Evolutionary conservation across 2,888 invertebrate genomes (phyloP).

Genomic region (Ornithoptera priamus): DNA sequence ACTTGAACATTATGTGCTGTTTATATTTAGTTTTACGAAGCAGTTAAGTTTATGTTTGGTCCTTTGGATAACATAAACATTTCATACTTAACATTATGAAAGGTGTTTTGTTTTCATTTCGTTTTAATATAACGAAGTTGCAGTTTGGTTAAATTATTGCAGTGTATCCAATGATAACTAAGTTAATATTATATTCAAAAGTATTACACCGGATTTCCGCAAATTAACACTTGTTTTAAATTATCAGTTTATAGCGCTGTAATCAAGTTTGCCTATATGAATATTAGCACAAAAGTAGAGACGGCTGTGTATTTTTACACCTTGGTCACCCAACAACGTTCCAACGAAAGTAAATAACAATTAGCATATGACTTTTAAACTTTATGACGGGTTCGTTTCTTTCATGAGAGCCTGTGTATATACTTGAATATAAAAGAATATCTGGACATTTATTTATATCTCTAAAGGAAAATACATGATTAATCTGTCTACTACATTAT

Average conservation of each 20-base stretch:
- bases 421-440: constrained; percentile 9
- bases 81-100: too few species aligned
- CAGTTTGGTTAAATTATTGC: neutral
- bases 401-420: constrained; percentile 22
- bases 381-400: constrained; percentile 22
- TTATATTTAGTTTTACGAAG: too few species aligned
- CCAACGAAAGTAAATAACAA: constrained; percentile 29
- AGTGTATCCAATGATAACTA: neutral
- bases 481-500: neutral
- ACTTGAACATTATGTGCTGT: too few species aligned
- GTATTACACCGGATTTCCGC: constrained; percentile 27
- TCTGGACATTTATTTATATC: constrained; percentile 4
- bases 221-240: constrained; percentile 27
- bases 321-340: constrained; percentile 28
- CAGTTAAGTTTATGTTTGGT: too few species aligned
- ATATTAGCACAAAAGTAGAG: constrained; percentile 26
- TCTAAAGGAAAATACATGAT: constrained; percentile 1
- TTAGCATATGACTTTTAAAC: constrained; percentile 27
- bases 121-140: neutral
- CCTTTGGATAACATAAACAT: too few species aligned
- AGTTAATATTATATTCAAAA: constrained; percentile 3
- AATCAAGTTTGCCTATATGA: constrained; percentile 24
- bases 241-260: constrained; percentile 25
- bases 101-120: too few species aligned
- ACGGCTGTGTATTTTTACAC: constrained; percentile 30